Base-by-base conservation (phyloP, 1,140 invertebrate species). In the Thaumetopoea pityocampa region DNA sequence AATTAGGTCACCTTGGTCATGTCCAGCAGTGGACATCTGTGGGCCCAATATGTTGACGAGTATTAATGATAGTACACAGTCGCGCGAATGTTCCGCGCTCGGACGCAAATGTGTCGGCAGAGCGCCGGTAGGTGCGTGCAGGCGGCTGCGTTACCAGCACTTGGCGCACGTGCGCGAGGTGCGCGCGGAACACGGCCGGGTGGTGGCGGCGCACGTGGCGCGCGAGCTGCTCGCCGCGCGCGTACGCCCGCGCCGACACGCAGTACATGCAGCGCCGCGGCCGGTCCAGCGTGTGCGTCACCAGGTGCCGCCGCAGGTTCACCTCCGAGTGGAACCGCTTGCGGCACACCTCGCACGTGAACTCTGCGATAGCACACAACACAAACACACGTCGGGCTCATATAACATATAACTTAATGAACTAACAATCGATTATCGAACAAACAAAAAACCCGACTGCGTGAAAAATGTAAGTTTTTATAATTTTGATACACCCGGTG, bases 231-330 rank as follows among this genome's bases (percentile, higher is more conserved):
- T 70, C 67, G 56, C 74, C 74, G 54, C 78, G 70, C 20, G 70
- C 59, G 77, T 78, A 81, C 7, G 78, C 78, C 29, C 78, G 67
- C 59, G 70, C 66, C 23, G 53, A 34, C 57, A 76, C 68, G 59
- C 78, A 82, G 66, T 82, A 82, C 70, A 79, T 77, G 63, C 78
- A 79, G 57, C 78, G 74, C 9, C 78, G 72, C 63, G 78, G 66
- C 29, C 60, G 57, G 54, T 82, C 74, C 61, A 79, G 59, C 48
- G 56, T 56, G 65, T 79, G 78, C 49, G 67, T 72, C 35, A 20
- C 15, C 56, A 78, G 35, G 66, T 82, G 78, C 3, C 71, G 68
- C 28, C 55, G 57, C 68, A 78, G 63, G 51, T 68, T 64, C 34
- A 57, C 22, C 51, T 76, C 72, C 35, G 26, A 52, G 42, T 55